Percentiles rank a stretch among this genome's conserved stretches.
phyloP scores from a whole-genome alignment of 1,140 invertebrate genomes.

The Dreissena polymorpha region DNA sequence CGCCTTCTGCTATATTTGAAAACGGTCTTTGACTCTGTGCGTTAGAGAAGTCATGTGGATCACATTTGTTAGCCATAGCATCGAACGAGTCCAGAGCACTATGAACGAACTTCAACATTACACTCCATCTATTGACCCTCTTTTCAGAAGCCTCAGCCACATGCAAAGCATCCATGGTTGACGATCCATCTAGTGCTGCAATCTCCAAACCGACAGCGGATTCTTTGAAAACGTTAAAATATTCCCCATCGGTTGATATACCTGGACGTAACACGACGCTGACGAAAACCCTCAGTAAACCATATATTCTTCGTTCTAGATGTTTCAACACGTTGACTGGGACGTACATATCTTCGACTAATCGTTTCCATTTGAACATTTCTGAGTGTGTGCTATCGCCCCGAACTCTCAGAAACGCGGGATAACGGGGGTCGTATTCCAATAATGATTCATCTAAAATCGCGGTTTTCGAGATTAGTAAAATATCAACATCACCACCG shows the following conservation, averaged over 20 bases:
- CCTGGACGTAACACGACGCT: not conserved
- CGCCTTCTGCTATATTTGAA: not conserved
- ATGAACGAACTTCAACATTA: not conserved
- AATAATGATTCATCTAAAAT: not conserved
- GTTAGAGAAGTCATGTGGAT: not conserved
- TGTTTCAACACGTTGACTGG: not conserved
- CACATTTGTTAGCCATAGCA: not conserved
- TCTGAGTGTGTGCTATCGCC: not conserved
- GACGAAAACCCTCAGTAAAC: not conserved
- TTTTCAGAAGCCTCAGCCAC: not conserved
- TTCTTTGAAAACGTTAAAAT: not conserved
- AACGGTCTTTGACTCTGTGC: not conserved
- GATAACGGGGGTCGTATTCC: not conserved
- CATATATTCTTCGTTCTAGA: not conserved
- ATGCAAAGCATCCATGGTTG: not conserved
- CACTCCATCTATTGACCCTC: not conserved
- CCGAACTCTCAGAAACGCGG: conserved; percentile 1
- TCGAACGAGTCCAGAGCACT: not conserved
- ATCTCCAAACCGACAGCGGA: conserved; percentile 1
- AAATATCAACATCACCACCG: conserved; percentile 12
- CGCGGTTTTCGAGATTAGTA: not conserved
- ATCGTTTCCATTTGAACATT: not conserved
- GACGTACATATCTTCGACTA: not conserved
- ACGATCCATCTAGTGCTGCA: not conserved
- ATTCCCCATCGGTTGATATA: not conserved